phyloP scores from a whole-genome alignment of 35 echinoderm and acorn worm genomes.

The Chiridota heheva region DNA sequence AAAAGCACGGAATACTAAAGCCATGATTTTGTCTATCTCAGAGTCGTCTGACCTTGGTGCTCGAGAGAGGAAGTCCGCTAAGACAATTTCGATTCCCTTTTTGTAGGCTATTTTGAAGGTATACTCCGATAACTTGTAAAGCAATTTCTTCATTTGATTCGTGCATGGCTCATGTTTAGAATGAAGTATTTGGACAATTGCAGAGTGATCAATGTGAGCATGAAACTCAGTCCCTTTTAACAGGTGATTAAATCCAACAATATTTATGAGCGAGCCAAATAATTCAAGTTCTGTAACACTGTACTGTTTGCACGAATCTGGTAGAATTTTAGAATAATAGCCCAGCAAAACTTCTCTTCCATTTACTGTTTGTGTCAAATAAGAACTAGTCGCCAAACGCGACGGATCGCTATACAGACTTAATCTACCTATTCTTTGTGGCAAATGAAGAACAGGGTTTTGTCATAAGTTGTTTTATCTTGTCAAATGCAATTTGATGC shows the following conservation, averaged over 20 bases:
- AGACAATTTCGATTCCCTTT: slow-evolving; percentile 37
- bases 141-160: slow-evolving; percentile 24
- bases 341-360: slow-evolving; percentile 23
- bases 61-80: slow-evolving; percentile 39
- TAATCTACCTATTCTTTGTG: slow-evolving; percentile 28
- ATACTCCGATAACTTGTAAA: slow-evolving; percentile 22
- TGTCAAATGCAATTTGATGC: slow-evolving; percentile 39
- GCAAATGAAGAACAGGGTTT: slow-evolving; percentile 46
- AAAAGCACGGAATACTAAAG: slow-evolving; percentile 27
- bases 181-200: slow-evolving; percentile 46
- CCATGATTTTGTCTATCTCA: slow-evolving; percentile 45
- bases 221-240: slow-evolving; percentile 49
- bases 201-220: slow-evolving; percentile 24
- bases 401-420: slow-evolving; percentile 50
- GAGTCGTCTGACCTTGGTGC: slow-evolving; percentile 19
- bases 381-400: slow-evolving; percentile 45
- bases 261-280: slow-evolving; percentile 50
- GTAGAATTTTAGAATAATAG: slow-evolving; percentile 43
- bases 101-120: slow-evolving; percentile 37
- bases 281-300: slow-evolving; percentile 63
- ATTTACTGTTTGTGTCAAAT: slow-evolving; percentile 33
- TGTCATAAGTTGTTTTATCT: slow-evolving; percentile 35
- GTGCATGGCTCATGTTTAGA: slow-evolving; percentile 30
- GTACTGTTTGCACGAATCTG: slow-evolving; percentile 27
- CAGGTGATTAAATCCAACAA: slow-evolving; percentile 43